Base-by-base conservation (phyloP, 1,140 invertebrate species). In the Dendroctonus ponderosae region DNA sequence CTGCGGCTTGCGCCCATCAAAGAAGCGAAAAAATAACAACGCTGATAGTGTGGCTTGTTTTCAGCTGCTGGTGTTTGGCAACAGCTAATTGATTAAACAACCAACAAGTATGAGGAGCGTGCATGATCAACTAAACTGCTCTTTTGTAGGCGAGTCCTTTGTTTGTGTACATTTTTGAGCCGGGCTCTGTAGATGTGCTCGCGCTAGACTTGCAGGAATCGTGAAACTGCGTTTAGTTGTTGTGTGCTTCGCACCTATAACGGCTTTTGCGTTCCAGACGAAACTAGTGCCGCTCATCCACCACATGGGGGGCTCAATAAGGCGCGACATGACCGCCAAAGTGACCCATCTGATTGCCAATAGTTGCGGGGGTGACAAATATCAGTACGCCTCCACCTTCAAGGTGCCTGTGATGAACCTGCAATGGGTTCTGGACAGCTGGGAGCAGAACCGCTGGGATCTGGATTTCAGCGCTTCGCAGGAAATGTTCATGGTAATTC, bases 291-390 rank as follows among this genome's bases (percentile, higher is more conserved):
- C 88, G 72, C 83, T 93, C 75, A 90, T 97, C 69, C 94, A 97
- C 82, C 88, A 90, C 77, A 97, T 98, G 94, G 94, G 93, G 68
- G 95, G 94, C 12, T 95, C 91, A 74, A 91, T 97, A 71, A 85
- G 93, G 53, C 93, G 91, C 80, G 93, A 96, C 72, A 89, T 94
- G 83, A 88, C 86, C 62, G 83, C 85, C 14, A 93, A 91, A 77
- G 89, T 94, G 62, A 98, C 95, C 52, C 95, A 98, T 84, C 83
- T 99, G 46, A 92, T 98, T 70, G 92, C 94, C 54, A 91, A 91
- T 74, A 85, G 86, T 75, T 90, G 89, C 73, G 87, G 87, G 48
- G 94, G 95, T 66, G 89, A 93, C 72, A 97, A 98, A 82, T 93
- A 92, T 76, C 84, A 86, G 74, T 92, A 91, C 79, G 95, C 96